phyloP scores from a whole-genome alignment of 2,113 vertebrate genomes.

The Tachysurus fulvidraco region DNA sequence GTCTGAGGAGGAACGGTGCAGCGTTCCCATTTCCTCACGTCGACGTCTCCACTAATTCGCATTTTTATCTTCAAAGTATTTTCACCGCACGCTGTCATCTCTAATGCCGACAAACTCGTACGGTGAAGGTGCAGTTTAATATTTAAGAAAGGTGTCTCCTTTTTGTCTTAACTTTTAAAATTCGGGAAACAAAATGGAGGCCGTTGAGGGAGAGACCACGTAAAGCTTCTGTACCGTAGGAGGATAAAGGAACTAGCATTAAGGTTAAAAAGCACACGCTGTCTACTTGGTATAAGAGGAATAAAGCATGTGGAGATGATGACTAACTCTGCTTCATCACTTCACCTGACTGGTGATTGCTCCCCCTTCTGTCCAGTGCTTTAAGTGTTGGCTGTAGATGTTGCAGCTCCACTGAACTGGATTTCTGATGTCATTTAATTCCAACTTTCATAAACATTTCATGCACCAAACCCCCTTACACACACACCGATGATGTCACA shows the following conservation, averaged over 20 bases:
- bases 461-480: not conserved
- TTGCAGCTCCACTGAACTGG: not conserved
- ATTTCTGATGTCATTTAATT: not conserved
- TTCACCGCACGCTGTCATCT: too few species aligned
- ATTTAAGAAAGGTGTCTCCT: too few species aligned
- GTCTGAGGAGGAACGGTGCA: not conserved
- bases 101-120: too few species aligned
- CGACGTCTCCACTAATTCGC: not conserved
- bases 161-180: too few species aligned
- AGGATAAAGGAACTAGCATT: too few species aligned
- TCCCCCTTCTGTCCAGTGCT: too few species aligned
- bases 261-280: not conserved
- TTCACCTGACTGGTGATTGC: too few species aligned
- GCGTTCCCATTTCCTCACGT: not conserved
- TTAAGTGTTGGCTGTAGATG: not conserved
- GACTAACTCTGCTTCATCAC: too few species aligned
- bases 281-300: not conserved
- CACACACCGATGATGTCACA: not conserved
- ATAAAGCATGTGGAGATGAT: too few species aligned
- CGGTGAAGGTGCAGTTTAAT: not conserved
- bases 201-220: not conserved
- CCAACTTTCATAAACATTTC: constrained; percentile 3
- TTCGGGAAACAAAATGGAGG: too few species aligned
- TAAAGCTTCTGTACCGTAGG: not conserved
- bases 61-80: too few species aligned